Percentiles rank a stretch among this genome's conserved stretches.
Conservation (phyloP, 2,113 vertebrate genomes). For the Meriones unguiculatus region DNA sequence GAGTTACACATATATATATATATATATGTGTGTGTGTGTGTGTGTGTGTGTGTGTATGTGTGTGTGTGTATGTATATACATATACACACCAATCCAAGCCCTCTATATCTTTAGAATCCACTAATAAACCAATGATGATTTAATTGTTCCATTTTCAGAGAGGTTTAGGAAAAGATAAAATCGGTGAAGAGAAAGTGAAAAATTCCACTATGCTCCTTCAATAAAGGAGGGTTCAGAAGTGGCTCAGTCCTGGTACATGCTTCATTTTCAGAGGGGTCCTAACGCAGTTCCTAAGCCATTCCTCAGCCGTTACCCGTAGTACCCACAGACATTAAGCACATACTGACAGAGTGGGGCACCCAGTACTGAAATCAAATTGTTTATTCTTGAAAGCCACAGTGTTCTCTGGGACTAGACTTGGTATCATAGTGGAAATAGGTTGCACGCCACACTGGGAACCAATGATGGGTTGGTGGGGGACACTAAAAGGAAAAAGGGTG, state of each 20-base stretch:
- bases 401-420: background rate
- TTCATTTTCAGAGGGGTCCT: background rate
- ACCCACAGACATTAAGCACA: background rate
- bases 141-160: background rate
- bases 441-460: no score
- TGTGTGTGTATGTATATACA: no score
- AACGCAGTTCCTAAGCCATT: fast-evolving
- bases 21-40: no score
- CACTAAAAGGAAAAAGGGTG: background rate
- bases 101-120: background rate
- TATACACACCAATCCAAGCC: no score
- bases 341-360: background rate
- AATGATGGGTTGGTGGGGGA: background rate
- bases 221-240: background rate
- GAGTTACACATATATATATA: no score
- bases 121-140: background rate
- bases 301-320: background rate
- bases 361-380: background rate
- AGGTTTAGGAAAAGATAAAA: background rate
- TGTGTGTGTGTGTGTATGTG: no score
- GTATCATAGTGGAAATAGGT: background rate
- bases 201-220: background rate
- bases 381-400: background rate
- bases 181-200: background rate
- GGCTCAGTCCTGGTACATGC: background rate